Evolutionary conservation across 2,797 vertebrate genomes (phyloP), one percentile per base, ranked within the genome.

Genomic region (Smutsia gigantea): DNA sequence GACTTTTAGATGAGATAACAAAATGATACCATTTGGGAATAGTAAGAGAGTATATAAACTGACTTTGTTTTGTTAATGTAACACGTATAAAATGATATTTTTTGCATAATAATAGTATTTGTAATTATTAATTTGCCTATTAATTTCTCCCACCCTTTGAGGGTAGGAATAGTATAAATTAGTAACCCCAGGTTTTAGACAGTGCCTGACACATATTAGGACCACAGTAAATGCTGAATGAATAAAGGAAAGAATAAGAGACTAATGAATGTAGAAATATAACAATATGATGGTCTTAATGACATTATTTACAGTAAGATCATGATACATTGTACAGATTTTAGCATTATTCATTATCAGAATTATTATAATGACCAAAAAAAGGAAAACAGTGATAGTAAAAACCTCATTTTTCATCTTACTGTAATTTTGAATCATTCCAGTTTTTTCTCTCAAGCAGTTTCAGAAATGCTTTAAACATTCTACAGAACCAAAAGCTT

Each of bases 401-500:
- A 90, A 95, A 87, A 72, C 4, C 25, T 96, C 63, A 78, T 81
- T 94, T 96, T 63, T 78, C 49, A 86, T 93, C 68, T 88, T 13
- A 87, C 27, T 96, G 13, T 87, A 85, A 97, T 75, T 96, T 82
- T 91, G 69, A 95, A 87, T 95, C 74, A 95, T 71, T 88, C 19
- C 37, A 55, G 29, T 11, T 84, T 71, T 55, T 51, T 42, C 51
- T 53, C 29, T 94, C 75, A 13, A 21, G 78, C 63, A 75, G 19
- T 94, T 96, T 94, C 51, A 92, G 90, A 34, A 63, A 63, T 74
- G 75, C 82, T 93, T 93, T 87, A 96, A 91, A 69, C 63, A 72
- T 95, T 87, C 77, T 96, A 69, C 37, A 93, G 74, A 96, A 95
- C 53, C 55, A 96, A 97, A 97, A 95, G 97, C 96, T 97, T 97